Base-by-base conservation (phyloP, 2,113 vertebrate species). In the Conger conger region DNA sequence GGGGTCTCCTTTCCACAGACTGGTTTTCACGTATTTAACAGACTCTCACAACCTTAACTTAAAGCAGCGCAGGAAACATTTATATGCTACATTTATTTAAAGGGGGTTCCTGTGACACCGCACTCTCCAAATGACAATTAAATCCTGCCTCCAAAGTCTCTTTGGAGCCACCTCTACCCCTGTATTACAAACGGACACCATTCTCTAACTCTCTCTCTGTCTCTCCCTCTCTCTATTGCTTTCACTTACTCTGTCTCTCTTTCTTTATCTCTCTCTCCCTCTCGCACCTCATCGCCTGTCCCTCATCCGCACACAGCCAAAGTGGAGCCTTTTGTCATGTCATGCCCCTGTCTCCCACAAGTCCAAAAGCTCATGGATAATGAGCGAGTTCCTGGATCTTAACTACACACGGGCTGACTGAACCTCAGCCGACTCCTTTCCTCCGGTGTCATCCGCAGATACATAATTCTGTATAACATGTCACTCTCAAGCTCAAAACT, bases 21-120 rank as follows among this genome's bases (percentile, higher is more conserved):
- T 38, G 82, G 85, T 86, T 87, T 86, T 84, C 80, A 86, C 82
- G 79, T 88, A 82, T 88, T 88, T 87, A 88, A 87, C 57, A 33
- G 79, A 80, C 79, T 15, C 83, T 38, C 50, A 83, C 81, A 87
- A 73, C 84, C 54, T 83, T 80, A 35, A 35, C 82, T 85, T 37
- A 18, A 27, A 42, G 78, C 37, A 37, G 38, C 45, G 13, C 17
- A 17, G 45, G 83, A 81, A 54, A 82, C 42, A 82, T 84, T 81
- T 83, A 60, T 27, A 54, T 79, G 80, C 50, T 27, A 57, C 35
- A 30, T 76, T 79, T 63, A n/a, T 37, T 81, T 81, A 40, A 81
- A 86, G 42, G 42, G 60, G 45, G 79, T 77, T 30, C 35, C 54
- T 37, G 16, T 54, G 79, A 86, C 60, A 63, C 53, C 50, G 73